Base-by-base conservation (phyloP, 1,140 invertebrate genomes). In the Caenorhabditis inopinata region DNA sequence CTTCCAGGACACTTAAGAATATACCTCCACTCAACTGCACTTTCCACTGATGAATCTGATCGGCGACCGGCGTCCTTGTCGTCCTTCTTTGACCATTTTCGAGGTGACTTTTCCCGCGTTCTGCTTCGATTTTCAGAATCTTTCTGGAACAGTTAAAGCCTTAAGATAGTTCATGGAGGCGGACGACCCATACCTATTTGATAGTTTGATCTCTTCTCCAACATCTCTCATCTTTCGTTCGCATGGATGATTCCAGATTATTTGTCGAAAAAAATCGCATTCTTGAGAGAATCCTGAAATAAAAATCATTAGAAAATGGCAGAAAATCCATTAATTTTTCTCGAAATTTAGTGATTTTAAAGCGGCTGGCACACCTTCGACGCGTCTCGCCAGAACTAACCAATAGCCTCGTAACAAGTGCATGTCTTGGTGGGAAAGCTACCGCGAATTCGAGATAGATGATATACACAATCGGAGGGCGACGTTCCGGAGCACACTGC, bases 21-120 rank as follows among this genome's bases (percentile, higher is more conserved):
- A 16, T 23, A 83, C 82, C 76, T 25, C 80, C 76, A 73, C 68
- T 75, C 27, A 83, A 32, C 48, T 84, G 62, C 14, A 42, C 18
- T 18, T 74, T 82, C 83, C 78, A 83, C 77, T 79, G 75, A 29
- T 83, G 62, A 18, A 83, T 78, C 21, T 73, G 47, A 25, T 78
- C 79, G 16, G 75, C 75, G 0, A 68, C 58, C 6, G 82, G 79
- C 2, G 74, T 82, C 16, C 79, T 78, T 42, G 82, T 83, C 1
- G 74, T 75, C 46, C 80, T n/a, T 18, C 62, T 21, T 16, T 7
- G 38, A 42, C 38, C 14, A 42, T 9, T 29, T 42, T 29, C 53
- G 47, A 23, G 32, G 4, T 9, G 29, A 23, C 51, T 80, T 16
- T 74, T 7, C 11, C 9, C 6, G 49, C 51, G 58, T 9, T 21